Evolutionary conservation across 2,888 invertebrate genomes (phyloP).

Genomic region (Teleogryllus oceanicus): DNA sequence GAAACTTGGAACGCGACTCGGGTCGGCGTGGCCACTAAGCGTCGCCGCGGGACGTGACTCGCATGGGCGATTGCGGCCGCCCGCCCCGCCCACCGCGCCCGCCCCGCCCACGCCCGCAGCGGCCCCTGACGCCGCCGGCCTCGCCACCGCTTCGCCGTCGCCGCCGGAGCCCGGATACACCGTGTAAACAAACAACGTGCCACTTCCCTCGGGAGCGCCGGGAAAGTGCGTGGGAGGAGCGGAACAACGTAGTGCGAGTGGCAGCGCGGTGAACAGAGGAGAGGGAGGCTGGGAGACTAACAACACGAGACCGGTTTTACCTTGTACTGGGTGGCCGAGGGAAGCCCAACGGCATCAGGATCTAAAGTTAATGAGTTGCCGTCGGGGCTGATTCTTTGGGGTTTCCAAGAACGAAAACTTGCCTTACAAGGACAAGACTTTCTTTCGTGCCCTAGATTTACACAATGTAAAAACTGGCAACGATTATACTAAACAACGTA

Average conservation of each 20-base stretch:
- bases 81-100: not conserved
- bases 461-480: no score
- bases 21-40: not conserved
- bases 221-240: not conserved
- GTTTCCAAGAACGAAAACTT: no score
- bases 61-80: not conserved
- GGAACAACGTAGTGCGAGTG: not conserved
- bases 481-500: no score
- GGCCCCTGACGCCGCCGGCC: not conserved
- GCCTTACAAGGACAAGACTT: no score
- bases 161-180: not conserved
- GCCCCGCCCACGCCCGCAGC: not conserved
- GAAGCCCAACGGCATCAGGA: no score
- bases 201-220: not conserved
- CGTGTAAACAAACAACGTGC: not conserved
- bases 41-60: conserved; percentile 6
- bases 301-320: no score
- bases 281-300: not conserved
- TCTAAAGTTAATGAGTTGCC: no score
- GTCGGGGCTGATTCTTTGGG: no score
- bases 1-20: not conserved
- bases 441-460: no score
- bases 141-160: not conserved
- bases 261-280: not conserved
- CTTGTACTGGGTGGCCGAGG: no score